These are phyloP conservation scores for Urocyon cinereoargenteus DNA, from an alignment of 2,797 vertebrate genomes.

Conservation along the genomic window DNA sequence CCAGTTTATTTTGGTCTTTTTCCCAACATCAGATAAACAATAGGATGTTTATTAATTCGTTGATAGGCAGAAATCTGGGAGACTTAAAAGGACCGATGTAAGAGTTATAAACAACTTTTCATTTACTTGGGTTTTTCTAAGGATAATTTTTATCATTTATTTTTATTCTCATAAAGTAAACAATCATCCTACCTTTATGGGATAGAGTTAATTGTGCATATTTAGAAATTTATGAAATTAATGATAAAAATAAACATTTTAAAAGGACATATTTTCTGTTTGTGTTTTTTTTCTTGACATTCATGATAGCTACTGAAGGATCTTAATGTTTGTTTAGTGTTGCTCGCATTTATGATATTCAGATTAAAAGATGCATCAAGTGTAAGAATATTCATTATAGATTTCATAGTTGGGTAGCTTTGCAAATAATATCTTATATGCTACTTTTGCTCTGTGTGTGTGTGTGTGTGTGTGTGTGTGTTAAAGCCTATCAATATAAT, in stretches of 20 bases:
- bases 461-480: not conserved
- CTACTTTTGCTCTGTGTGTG: not conserved
- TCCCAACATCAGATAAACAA: not conserved
- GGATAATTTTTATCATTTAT: not conserved
- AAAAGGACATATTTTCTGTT: not conserved
- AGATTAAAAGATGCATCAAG: not conserved
- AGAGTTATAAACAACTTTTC: not conserved
- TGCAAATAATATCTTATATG: not conserved
- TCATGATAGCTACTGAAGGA: not conserved
- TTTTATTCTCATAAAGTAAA: constrained; percentile 36
- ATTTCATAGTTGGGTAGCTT: not conserved
- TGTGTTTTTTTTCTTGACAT: not conserved
- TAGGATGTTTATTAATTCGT: not conserved
- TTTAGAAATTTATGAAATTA: constrained; percentile 48
- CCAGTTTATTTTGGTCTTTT: not conserved
- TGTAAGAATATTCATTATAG: not conserved
- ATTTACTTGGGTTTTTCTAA: constrained; percentile 2
- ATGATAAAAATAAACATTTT: not conserved
- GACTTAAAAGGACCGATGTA: not conserved
- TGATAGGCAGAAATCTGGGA: constrained; percentile 21
- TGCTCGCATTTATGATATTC: not conserved
- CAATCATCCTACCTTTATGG: not conserved
- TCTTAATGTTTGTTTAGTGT: not conserved
- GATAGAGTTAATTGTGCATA: not conserved
- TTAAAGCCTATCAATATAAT: not conserved